phyloP scores from a whole-genome alignment of 2,113 vertebrate genomes.

The Drymodes brunneopygia region DNA sequence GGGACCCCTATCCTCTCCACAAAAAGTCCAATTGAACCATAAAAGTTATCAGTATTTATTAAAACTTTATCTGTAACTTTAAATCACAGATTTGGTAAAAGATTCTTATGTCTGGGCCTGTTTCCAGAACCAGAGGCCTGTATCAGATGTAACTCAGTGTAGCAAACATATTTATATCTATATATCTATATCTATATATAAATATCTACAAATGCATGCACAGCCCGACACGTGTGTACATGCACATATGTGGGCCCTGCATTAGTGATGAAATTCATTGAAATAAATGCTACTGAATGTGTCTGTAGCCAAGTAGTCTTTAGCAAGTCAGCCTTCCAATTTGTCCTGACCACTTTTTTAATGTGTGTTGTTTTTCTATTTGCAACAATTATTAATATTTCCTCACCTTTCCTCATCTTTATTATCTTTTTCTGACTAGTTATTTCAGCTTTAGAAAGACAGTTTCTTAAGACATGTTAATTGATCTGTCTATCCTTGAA shows the following conservation, averaged over 20 bases:
- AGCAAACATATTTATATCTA: not conserved
- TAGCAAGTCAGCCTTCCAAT: not conserved
- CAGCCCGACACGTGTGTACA: accelerated
- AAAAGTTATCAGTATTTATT: not conserved
- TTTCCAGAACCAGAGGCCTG: not conserved
- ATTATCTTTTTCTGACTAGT: not conserved
- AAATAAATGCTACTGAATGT: not conserved
- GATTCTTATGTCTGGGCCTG: not conserved
- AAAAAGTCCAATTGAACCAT: not conserved
- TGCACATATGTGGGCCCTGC: accelerated
- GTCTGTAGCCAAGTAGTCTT: not conserved
- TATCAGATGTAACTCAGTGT: accelerated
- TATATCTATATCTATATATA: too few relatives aligned
- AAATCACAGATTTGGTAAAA: not conserved
- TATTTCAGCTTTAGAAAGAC: not conserved
- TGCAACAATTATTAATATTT: not conserved
- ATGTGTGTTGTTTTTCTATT: not conserved
- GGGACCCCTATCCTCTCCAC: not conserved
- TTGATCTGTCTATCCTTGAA: not conserved
- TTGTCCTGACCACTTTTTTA: not conserved
- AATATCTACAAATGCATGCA: accelerated
- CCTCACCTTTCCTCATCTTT: not conserved
- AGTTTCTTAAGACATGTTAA: not conserved
- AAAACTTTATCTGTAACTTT: not conserved
- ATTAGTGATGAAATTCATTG: not conserved